A percentile compares a stretch with the other conserved stretches of the same genome.
Evolutionary conservation across 2,113 vertebrate genomes (phyloP).

Genomic region (Gallinago jamesoni): DNA sequence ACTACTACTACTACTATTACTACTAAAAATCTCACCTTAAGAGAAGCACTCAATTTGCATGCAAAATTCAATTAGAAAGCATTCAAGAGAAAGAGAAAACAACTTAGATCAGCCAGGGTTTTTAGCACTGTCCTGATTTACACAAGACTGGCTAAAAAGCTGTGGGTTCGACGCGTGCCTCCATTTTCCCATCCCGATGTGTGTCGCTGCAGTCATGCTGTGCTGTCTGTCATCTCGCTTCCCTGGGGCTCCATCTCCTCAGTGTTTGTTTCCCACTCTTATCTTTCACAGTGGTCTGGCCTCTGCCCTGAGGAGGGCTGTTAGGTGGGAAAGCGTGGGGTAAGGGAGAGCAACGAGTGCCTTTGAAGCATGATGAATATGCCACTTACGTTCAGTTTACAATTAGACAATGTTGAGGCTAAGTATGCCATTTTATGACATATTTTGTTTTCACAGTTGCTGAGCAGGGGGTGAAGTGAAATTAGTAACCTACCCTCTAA

Average conservation of each 20-base stretch:
- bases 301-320: neutral
- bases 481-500: neutral
- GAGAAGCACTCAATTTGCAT: neutral
- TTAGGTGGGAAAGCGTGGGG: neutral
- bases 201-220: neutral
- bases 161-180: neutral
- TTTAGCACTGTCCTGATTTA: neutral
- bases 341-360: neutral
- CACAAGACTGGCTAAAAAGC: neutral
- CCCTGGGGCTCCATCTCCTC: neutral
- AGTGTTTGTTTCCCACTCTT: neutral
- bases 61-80: neutral
- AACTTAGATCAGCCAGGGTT: neutral
- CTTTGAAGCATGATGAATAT: neutral
- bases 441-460: conserved; percentile 24
- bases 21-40: neutral
- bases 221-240: neutral
- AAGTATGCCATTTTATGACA: neutral
- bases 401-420: neutral
- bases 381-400: conserved; percentile 16
- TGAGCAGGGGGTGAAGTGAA: neutral
- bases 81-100: neutral
- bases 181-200: accelerated
- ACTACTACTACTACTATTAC: neutral
- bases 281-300: neutral